phyloP scores from a whole-genome alignment of 2,888 invertebrate genomes.

The Hofmannophila pseudospretella region DNA sequence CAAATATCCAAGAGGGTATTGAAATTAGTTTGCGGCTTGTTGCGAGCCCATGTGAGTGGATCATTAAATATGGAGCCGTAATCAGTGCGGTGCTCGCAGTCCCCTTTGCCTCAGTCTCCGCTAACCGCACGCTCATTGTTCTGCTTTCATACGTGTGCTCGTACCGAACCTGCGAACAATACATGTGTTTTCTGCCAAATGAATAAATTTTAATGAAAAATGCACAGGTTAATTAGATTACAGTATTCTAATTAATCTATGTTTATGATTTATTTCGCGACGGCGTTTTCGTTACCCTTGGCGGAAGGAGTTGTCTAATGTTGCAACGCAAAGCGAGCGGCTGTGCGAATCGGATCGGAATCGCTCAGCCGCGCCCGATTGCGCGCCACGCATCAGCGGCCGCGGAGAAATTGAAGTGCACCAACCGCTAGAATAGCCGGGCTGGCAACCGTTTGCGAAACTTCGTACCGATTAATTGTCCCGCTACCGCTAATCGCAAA shows the following conservation, averaged over 20 bases:
- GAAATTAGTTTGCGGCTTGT: conserved; percentile 64
- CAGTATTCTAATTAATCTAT: not conserved
- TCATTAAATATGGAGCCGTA: conserved; percentile 73
- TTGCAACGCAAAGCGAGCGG: conserved; percentile 51
- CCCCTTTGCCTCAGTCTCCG: conserved; percentile 46
- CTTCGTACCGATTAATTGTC: conserved; percentile 57
- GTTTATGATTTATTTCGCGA: not conserved
- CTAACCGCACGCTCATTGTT: conserved; percentile 40
- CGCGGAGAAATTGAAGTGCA: conserved; percentile 70
- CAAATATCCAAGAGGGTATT: conserved; percentile 48
- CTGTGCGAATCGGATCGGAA: conserved; percentile 68
- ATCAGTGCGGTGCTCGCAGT: conserved; percentile 62
- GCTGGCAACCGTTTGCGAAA: conserved; percentile 62
- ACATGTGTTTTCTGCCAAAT: conserved; percentile 17
- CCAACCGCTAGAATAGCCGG: conserved; percentile 54
- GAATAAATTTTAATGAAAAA: conserved; percentile 7
- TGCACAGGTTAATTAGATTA: conserved; percentile 6
- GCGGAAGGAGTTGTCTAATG: conserved; percentile 52
- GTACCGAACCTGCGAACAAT: conserved; percentile 8
- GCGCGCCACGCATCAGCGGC: conserved; percentile 63
- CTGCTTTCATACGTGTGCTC: conserved; percentile 31
- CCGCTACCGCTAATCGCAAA: conserved; percentile 37
- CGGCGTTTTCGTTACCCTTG: conserved; percentile 39
- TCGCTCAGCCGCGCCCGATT: conserved; percentile 71
- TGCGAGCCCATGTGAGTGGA: conserved; percentile 56